Base-by-base conservation (phyloP, 2,888 invertebrate species). In the Eremobia ochroleuca region DNA sequence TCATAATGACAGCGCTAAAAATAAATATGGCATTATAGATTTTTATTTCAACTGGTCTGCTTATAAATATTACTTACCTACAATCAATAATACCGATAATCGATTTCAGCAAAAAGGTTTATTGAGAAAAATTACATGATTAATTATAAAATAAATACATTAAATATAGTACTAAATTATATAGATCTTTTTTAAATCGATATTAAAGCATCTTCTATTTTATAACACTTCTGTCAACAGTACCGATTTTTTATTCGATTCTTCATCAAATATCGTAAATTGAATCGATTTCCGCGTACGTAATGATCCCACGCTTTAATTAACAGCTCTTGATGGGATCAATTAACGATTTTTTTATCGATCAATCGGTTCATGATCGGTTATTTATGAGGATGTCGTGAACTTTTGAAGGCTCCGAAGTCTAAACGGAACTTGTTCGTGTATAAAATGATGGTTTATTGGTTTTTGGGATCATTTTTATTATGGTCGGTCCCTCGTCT, bases 291-390 rank as follows among this genome's bases (percentile, higher is more conserved):
- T 92, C 91, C 91, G 91, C 81, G 71, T 89, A 70, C 73, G 77
- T 86, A 84, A 83, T 82, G 74, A 82, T 86, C 83, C 87, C 87
- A 89, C 88, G 82, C 74, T 82, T 88, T 91, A 90, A 94, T 93
- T 91, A 92, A 87, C 82, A 82, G 68, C 79, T 85, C 79, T 88
- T 90, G 89, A 91, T 90, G 82, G 87, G 90, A 89, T 93, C 94
- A 93, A 94, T 94, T 94, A 93, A 89, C 76, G 64, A 78, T 90
- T 93, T 93, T 49, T 93, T 87, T 81, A 82, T 85, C 72, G 79
- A 87, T 86, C 75, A 79, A 76, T 80, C 89, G 83, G 86, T 88
- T 81, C 81, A 83, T 90, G 86, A 87, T 91, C 86, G 88, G 89
- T 84, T 87, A 79, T 90, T 92, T 90, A 91, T 88, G 89, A 87